Evolutionary conservation across 2,113 vertebrate genomes (phyloP), one percentile per base, ranked within the genome.

Genomic region (Gymnogyps californianus): DNA sequence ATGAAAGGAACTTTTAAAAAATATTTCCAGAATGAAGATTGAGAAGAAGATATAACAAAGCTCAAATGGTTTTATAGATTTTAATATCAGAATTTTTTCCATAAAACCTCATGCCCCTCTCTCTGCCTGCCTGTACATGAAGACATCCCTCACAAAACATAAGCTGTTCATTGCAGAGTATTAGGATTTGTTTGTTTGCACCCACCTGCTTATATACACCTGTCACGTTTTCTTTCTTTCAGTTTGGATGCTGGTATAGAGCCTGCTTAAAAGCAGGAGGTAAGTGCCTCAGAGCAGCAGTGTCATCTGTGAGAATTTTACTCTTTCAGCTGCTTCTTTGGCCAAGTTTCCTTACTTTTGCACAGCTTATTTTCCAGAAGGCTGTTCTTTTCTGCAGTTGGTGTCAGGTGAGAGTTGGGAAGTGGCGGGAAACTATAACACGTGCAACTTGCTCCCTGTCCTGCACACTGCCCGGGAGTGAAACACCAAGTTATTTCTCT

Each of bases 401-500:
- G 72, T 78, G 77, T 75, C 57, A 67, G 55, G 65, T 69, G 38
- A 85, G 79, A 76, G 61, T 4, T 93, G 79, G 83, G 71, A 95
- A 92, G 71, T 2, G 8, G 32, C 42, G n/a, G 66, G 57, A 76
- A 92, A 76, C 54, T 58, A 9, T 13, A 26, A 65, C 61, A 46
- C 1, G 7, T 87, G 40, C 64, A 70, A 34, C 54, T 61, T 47
- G 54, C 54, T 87, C 49, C 64, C 25, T 57, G 80, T 47, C 55
- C 65, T 70, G 11, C 0, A 2, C 1, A 1, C 51, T 82, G 72
- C 78, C 69, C 0, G 2, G 0, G 7, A 52, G 14, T 19, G 46
- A 87, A 71, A 71, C 34, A 81, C 46, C 11, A 12, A 44, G 64
- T 82, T 34, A 13, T 40, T 19, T 82, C 36, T 75, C 19, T 42